Conservation (phyloP, 2,113 vertebrate genomes). For the Dissostichus mawsoni region DNA sequence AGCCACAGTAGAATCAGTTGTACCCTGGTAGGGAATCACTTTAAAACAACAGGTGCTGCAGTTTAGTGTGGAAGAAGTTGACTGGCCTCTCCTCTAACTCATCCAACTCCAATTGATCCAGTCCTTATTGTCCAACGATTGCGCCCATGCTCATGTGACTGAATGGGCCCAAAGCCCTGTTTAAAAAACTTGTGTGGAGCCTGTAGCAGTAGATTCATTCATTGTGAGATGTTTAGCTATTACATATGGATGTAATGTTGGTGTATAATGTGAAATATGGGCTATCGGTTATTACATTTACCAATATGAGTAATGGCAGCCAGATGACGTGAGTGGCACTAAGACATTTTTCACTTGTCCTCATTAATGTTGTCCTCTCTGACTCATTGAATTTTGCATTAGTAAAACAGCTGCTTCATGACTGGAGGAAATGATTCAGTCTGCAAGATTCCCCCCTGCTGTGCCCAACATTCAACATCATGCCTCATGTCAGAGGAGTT, state of each 20-base stretch:
- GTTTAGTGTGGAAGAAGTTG: background rate
- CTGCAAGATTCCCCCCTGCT: constrained; percentile 12
- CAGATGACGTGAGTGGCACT: background rate
- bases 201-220: background rate
- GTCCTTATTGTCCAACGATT: background rate
- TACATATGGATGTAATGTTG: background rate
- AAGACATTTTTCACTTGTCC: background rate
- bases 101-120: no score
- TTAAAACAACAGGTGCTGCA: background rate
- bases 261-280: background rate
- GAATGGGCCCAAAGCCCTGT: background rate
- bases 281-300: constrained; percentile 3
- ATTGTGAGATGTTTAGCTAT: background rate
- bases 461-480: background rate
- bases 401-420: constrained; percentile 23
- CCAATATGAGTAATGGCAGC: background rate
- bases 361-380: background rate
- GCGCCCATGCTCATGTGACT: background rate
- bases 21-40: background rate
- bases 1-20: background rate
- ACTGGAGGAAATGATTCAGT: constrained; percentile 13
- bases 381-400: background rate
- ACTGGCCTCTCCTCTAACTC: background rate
- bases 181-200: background rate
- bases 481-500: constrained; percentile 9